Percentiles rank a stretch among this genome's conserved stretches.
Conservation (phyloP, 2,797 vertebrate species). For the Rhabdomys pumilio region DNA sequence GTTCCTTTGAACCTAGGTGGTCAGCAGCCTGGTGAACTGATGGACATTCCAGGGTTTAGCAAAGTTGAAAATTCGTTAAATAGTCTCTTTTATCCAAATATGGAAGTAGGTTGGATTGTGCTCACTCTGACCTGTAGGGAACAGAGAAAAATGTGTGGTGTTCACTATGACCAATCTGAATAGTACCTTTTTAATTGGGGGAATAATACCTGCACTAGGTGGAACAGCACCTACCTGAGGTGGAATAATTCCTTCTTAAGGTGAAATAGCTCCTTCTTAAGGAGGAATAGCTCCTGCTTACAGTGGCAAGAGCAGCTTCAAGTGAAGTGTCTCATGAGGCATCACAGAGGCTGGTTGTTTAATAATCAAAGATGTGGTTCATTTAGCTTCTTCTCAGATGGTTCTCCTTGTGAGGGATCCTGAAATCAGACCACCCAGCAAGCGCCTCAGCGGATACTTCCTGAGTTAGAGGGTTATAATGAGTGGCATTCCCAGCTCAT, state of each 20-base stretch:
- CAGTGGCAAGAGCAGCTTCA: neutral
- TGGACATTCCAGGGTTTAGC: neutral
- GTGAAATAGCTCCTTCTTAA: neutral
- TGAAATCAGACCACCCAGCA: neutral
- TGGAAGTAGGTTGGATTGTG: neutral
- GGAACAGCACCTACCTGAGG: neutral
- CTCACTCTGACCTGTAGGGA: neutral
- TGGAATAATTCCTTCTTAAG: neutral
- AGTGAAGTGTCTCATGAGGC: neutral
- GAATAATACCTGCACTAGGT: rapidly evolving
- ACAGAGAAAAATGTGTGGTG: neutral
- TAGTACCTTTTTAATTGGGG: rapidly evolving
- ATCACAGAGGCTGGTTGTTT: neutral
- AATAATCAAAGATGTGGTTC: neutral
- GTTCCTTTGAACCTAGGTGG: neutral
- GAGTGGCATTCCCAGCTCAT: neutral
- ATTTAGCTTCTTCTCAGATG: neutral
- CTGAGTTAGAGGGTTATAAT: neutral
- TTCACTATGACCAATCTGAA: neutral
- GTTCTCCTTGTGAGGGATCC: neutral
- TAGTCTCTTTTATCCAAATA: neutral
- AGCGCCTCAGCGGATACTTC: neutral
- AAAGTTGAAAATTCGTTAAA: neutral
- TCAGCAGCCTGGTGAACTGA: neutral
- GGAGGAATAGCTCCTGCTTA: rapidly evolving